Evolutionary conservation across 1,140 invertebrate species (phyloP).

Genomic region (Habropoda laboriosa): DNA sequence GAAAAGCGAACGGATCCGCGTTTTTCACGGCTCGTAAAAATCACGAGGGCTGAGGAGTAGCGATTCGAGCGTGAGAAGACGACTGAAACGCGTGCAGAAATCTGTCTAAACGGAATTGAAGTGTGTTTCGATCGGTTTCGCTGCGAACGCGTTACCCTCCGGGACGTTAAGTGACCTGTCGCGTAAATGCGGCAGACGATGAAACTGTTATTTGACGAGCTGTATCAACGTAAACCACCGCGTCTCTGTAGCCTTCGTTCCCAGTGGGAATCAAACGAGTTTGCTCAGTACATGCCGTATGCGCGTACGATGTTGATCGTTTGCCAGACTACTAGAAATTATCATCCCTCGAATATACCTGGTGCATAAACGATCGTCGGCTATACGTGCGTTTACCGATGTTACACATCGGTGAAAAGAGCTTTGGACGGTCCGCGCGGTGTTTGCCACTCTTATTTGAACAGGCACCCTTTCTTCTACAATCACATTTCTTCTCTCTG

Average conservation of each 20-base stretch:
- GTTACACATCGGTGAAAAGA: conserved; percentile 57
- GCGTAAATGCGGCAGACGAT: conserved; percentile 43
- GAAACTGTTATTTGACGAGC: conserved; percentile 67
- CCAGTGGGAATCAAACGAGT: conserved; percentile 60
- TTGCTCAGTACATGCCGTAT: conserved; percentile 59
- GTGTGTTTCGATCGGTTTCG: background rate
- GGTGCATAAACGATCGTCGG: conserved; percentile 45
- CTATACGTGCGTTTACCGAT: conserved; percentile 51
- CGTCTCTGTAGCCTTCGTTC: conserved; percentile 34
- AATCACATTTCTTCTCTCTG: background rate
- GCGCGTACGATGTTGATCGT: conserved; percentile 71
- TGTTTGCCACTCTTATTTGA: conserved; percentile 56
- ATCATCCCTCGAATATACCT: conserved; percentile 61
- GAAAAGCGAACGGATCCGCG: no score
- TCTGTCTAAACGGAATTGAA: background rate
- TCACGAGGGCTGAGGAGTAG: no score
- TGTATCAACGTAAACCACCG: conserved; percentile 62
- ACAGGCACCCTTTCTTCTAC: conserved; percentile 18
- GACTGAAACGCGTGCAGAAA: background rate
- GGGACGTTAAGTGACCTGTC: conserved; percentile 62
- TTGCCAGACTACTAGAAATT: conserved; percentile 72
- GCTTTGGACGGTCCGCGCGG: conserved; percentile 36
- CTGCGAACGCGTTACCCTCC: conserved; percentile 21
- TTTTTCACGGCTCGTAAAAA: no score
- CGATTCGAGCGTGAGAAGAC: background rate